Base-by-base conservation (phyloP, 1,140 invertebrate species). In the Neodiprion fabricii region DNA sequence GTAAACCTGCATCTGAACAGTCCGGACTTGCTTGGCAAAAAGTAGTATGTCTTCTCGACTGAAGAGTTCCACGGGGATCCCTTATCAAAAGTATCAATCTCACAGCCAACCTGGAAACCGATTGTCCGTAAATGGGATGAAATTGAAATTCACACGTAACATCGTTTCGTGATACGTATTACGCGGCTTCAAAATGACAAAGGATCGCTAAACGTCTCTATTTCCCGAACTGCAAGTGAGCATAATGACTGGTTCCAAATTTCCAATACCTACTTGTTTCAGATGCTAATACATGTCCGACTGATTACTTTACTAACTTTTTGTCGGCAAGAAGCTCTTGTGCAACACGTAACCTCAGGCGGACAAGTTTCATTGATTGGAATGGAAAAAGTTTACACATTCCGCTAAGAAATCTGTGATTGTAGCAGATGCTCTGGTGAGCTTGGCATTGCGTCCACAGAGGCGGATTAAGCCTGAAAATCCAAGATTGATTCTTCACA, bases 311-410 rank as follows among this genome's bases (percentile, higher is more conserved):
- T 69, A 87, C 91, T 91, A 87, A 95, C 93, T 90, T 89, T 85
- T 92, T 89, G 83, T 95, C 92, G 75, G 92, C 87, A 28, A 97
- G 87, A 53, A 97, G 86, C 70, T 91, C 88, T 79, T 94, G 92
- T 48, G 94, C 92, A 7, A 94, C 90, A 49, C 90, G 89, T 77
- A 96, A 89, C 77, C 95, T 90, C 72, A 96, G 84, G 71, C 95
- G 88, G 1, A 96, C 95, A 70, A 95, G 90, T 87, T 97, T 97
- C 93, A 96, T 94, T 71, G 93, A 95, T 81, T 96, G 95, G 84
- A 96, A 95, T 28, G 96, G 96, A 85, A 96, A 96, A 72, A 96
- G 87, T 80, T 90, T 91, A 87, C 96, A 97, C 86, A 96, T 94
- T 74, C 90, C 91, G 73, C 91, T 91, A 49, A 95, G 91, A 85